Conservation (phyloP, 2,113 vertebrate species). For the Amblyopsis rosae region DNA sequence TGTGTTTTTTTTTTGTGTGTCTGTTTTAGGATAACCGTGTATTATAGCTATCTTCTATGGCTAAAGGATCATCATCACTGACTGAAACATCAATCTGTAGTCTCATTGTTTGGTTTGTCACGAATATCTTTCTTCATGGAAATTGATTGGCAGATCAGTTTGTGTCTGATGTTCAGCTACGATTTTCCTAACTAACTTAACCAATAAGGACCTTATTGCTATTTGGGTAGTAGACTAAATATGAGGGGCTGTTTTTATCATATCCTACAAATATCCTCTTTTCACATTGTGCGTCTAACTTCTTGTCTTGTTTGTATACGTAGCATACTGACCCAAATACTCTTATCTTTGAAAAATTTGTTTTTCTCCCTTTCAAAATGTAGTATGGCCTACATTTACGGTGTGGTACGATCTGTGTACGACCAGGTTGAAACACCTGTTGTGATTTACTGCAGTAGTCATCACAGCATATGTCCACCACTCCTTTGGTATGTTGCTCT, state of each 20-base stretch:
- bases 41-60: no score
- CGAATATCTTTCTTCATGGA: neutral
- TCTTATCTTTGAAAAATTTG: slow-evolving; percentile 10
- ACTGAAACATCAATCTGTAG: no score
- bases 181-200: neutral
- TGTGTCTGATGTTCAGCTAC: neutral
- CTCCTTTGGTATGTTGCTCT: no score
- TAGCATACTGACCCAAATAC: slow-evolving; percentile 22
- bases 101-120: neutral
- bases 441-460: slow-evolving; percentile 14
- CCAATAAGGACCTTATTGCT: neutral
- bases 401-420: no score
- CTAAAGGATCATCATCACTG: no score
- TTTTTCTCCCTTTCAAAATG: slow-evolving; percentile 22
- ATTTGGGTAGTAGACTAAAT: no score
- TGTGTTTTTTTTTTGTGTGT: no score
- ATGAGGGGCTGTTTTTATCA: slow-evolving; percentile 10
- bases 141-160: neutral
- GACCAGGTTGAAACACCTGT: neutral
- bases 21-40: no score
- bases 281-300: slow-evolving; percentile 6
- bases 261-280: slow-evolving; percentile 4
- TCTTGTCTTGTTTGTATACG: slow-evolving; percentile 9
- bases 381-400: slow-evolving; percentile 4
- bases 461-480: slow-evolving; percentile 18